Evolutionary conservation across 37 sponge, comb jelly and placozoan species (phyloP), one percentile per base, ranked within the genome.

Genomic region (Spongilla lacustris): DNA sequence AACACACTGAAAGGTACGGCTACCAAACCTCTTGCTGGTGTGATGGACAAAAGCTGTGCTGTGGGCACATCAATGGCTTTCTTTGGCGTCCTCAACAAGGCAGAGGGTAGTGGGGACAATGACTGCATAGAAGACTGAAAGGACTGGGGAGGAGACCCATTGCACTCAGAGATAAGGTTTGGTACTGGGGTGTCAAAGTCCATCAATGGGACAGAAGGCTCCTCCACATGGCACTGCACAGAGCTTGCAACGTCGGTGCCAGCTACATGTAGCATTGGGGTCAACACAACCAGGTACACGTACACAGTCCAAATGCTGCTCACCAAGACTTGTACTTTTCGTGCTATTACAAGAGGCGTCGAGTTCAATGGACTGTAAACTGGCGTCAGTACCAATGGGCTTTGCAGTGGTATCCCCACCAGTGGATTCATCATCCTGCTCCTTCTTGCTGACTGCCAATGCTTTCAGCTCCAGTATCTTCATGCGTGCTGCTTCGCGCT

Each of bases 401-500:
- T 37, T 30, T 37, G 36, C 77, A 30, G 17, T 34, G 12, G 36
- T 34, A 14, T 35, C 77, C 35, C 76, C 35, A 34, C 37, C 48
- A 29, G 31, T 66, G 50, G 68, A 38, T 37, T 76, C 66, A 21
- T 27, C 66, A 27, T 66, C 84, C 36, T 58, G 58, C 14, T 17
- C 21, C 58, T 58, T 58, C 72, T 35, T 85, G 26, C 24, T 24
- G 22, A 33, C 26, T 0, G 83, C 88, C 29, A 74, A 71, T 41
- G 66, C 33, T 67, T 78, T 92, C 81, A 84, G 73, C 77, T 87
- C 88, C 77, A 72, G 87, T 36, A 87, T 80, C 38, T 68, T 35
- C 26, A 34, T 36, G 4, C 89, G 71, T 27, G 29, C 69, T 36
- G 84, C 88, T 36, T 87, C 74, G 11, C 92, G 69, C 32, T 84